These are phyloP conservation scores for Hydrozoanthus gracilis DNA, from an alignment of 92 coral and sea anemone genomes.

Conservation along the genomic window DNA sequence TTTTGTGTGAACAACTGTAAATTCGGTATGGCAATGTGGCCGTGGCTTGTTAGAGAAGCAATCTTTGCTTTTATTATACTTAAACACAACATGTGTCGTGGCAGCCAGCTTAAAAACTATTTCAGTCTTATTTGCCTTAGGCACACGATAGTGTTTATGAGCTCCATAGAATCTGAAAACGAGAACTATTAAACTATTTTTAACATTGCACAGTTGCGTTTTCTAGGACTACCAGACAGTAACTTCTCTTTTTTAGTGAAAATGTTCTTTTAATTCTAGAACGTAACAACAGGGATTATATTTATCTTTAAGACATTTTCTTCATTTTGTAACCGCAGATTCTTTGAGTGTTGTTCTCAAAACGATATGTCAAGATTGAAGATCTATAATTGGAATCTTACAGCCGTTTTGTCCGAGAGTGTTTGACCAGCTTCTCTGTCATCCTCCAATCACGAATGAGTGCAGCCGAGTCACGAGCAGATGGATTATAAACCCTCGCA, in stretches of 20 bases:
- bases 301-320: neutral
- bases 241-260: neutral
- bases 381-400: constrained; percentile 33
- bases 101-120: neutral
- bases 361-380: constrained; percentile 3
- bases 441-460: neutral
- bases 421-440: constrained; percentile 25
- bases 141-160: neutral
- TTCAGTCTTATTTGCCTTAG: constrained; percentile 8
- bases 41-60: constrained; percentile 9
- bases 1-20: no score
- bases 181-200: neutral
- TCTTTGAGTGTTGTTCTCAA: neutral
- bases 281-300: neutral
- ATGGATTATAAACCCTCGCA: neutral
- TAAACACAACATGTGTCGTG: constrained; percentile 22
- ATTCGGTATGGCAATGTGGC: neutral
- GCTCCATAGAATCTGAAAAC: neutral
- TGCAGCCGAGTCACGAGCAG: neutral
- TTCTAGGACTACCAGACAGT: neutral
- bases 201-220: neutral
- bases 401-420: constrained; percentile 19
- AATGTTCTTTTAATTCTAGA: neutral
- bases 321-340: constrained; percentile 30
- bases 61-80: neutral